These are phyloP conservation scores for Anthonomus grandis DNA, from an alignment of 1,140 invertebrate genomes.

Conservation along the genomic window DNA sequence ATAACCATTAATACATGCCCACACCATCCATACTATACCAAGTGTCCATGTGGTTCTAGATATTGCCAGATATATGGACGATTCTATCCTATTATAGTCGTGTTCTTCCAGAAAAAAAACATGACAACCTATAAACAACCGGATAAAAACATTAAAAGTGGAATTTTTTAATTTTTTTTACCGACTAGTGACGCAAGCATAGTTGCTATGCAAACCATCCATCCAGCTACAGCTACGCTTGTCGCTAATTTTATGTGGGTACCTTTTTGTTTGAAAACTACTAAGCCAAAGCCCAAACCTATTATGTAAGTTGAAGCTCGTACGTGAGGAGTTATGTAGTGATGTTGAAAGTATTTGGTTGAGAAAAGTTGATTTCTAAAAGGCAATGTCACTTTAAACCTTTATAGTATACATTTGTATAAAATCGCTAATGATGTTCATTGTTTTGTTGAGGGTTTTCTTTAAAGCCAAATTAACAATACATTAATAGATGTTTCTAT, in stretches of 20 bases:
- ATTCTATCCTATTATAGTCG: constrained; percentile 33
- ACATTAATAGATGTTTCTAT: too few relatives aligned
- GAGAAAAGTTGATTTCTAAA: constrained; percentile 24
- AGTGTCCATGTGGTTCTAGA: constrained; percentile 35
- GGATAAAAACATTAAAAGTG: too few relatives aligned
- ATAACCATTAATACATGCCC: constrained; percentile 37
- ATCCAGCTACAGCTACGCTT: constrained; percentile 18
- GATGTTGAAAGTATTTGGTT: constrained; percentile 32
- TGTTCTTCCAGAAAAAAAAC: constrained; percentile 36
- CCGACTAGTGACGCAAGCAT: constrained; percentile 26
- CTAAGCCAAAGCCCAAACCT: constrained; percentile 33
- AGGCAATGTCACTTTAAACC: too few relatives aligned
- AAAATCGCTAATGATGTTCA: too few relatives aligned
- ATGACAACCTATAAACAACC: constrained; percentile 24
- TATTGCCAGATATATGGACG: constrained; percentile 31
- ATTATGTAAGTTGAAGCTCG: constrained; percentile 34
- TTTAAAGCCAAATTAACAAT: too few relatives aligned
- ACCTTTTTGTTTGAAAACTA: constrained; percentile 26
- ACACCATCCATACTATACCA: constrained; percentile 37
- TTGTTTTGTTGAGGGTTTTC: too few relatives aligned
- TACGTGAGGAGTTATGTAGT: constrained; percentile 35
- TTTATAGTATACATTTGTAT: too few relatives aligned
- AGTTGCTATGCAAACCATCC: constrained; percentile 22
- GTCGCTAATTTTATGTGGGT: constrained; percentile 15
- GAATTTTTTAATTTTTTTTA: constrained; percentile 8